These are phyloP conservation scores for Acanthacorydalis orientalis DNA, from an alignment of 2,888 invertebrate species.

Conservation along the genomic window DNA sequence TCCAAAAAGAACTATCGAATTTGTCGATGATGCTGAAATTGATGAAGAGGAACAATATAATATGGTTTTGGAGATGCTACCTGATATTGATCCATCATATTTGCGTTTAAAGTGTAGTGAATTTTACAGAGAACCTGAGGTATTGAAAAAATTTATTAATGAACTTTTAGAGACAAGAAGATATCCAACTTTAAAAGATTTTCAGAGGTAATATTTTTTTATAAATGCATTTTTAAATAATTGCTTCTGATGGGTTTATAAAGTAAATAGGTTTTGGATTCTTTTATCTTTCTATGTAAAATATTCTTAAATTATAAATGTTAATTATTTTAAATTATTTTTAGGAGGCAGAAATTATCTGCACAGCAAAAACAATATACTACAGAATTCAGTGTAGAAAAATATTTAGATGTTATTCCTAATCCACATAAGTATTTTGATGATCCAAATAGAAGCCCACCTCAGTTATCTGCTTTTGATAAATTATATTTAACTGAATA, in stretches of 20 bases:
- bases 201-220: slow-evolving; percentile 2
- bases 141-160: background rate
- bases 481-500: slow-evolving; percentile 7
- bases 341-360: slow-evolving; percentile 17
- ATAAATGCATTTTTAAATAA: no score
- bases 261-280: no score
- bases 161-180: background rate
- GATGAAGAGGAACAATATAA: slow-evolving; percentile 3
- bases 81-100: slow-evolving; percentile 2
- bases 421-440: slow-evolving; percentile 23
- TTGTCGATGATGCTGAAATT: background rate
- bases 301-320: no score
- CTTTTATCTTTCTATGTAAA: no score
- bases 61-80: background rate
- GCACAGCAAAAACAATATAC: slow-evolving; percentile 27
- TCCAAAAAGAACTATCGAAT: background rate
- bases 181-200: slow-evolving; percentile 3
- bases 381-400: slow-evolving; percentile 23
- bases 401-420: slow-evolving; percentile 28
- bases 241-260: no score
- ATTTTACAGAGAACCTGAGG: background rate
- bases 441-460: background rate
- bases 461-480: background rate
- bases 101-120: background rate
- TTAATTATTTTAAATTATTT: no score